Base-by-base conservation (phyloP, 2,888 invertebrate genomes). In the Congeria kusceri region DNA sequence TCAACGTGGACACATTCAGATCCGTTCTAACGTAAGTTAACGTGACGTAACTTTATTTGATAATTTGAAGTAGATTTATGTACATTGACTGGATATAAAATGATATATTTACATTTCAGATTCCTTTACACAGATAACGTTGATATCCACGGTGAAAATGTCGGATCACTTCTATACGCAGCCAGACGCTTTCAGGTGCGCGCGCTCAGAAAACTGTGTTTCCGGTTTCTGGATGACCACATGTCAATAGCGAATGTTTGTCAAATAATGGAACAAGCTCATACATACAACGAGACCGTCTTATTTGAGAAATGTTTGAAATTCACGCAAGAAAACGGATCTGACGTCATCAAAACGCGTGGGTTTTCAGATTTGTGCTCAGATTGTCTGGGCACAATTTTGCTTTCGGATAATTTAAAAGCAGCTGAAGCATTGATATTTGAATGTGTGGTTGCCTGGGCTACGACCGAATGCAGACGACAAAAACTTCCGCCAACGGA, bases 391-490 rank as follows among this genome's bases (percentile, higher is more conserved):
- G 94, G 95, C 3, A 94, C 95, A 46, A 95, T 97, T 65, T 95
- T 96, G 0, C 94, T 94, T 66, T 95, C 97, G 7, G 96, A 96
- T 84, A 96, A 95, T 3, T 93, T 97, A 59, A 94, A 95, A 77
- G 95, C 96, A 9, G 94, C 95, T 9, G 91, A 91, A 81, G 79
- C 85, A 20, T 73, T 73, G 7, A 77, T 90, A 3, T 89, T 84
- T 68, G 85, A 84, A 49, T 86, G 84, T 15, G 80, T 86, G 58
- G 49, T 86, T 9, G 28, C 62, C 11, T 91, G 91, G 91, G 84
- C 90, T 7, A 85, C 86, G 32, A 65, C 77, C 13, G 86, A 90
- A 67, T 91, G 91, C 72, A 64, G 86, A 49, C 80, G 87, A 15
- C 80, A 87, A n/a, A 85, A 85, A 5, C n/a, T 87, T 23, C 83